Conservation (phyloP, 2,797 vertebrate genomes). For the Micromesistius poutassou region DNA sequence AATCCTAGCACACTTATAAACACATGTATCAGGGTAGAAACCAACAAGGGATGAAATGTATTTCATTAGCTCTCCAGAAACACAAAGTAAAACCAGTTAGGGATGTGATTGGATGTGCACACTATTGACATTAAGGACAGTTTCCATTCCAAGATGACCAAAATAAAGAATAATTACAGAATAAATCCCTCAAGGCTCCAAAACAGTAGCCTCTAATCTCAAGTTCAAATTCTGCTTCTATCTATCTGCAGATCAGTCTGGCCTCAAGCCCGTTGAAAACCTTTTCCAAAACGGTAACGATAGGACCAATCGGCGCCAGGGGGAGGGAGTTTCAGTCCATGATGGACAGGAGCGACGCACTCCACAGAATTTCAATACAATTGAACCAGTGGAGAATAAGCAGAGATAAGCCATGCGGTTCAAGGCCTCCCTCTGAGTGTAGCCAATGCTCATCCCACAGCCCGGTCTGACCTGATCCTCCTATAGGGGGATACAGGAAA, state of each 20-base stretch:
- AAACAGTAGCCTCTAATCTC: not conserved
- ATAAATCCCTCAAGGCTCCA: not conserved
- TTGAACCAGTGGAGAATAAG: not conserved
- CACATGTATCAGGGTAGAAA: not conserved
- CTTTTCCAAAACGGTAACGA: not conserved
- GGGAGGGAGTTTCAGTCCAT: not conserved
- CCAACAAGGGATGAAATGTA: not conserved
- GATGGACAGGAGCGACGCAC: not conserved
- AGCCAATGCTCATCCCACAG: slow-evolving; percentile 11
- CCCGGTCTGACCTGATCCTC: slow-evolving; percentile 4
- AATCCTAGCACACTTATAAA: not conserved
- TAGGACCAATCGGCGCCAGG: no score
- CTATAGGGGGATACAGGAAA: not conserved
- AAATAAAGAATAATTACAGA: not conserved
- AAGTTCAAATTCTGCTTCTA: not conserved
- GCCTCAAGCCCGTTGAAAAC: not conserved
- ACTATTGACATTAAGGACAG: slow-evolving; percentile 21
- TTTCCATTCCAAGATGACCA: not conserved
- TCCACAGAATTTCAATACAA: not conserved
- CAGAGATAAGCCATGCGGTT: not conserved
- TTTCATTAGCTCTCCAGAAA: slow-evolving; percentile 6
- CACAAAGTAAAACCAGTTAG: not conserved
- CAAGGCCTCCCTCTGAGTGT: slow-evolving; percentile 8
- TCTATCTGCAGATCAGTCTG: not conserved
- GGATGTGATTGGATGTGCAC: slow-evolving; percentile 5